These are phyloP conservation scores for Corythornis madagascariensis DNA, from an alignment of 2,113 vertebrate species.

Conservation along the genomic window DNA sequence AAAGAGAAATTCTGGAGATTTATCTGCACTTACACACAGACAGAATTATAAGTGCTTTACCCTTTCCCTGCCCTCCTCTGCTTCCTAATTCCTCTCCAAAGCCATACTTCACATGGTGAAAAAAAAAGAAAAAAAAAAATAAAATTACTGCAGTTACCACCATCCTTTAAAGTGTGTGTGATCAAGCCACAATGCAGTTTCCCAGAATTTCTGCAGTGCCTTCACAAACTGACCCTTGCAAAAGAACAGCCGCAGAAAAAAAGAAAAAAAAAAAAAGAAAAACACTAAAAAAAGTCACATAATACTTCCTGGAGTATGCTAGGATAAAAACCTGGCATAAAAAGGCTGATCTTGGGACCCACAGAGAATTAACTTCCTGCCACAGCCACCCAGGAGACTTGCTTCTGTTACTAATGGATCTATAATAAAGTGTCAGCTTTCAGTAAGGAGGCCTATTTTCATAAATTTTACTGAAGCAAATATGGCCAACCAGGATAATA, in stretches of 20 bases:
- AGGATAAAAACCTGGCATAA: background rate
- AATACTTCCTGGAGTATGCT: background rate
- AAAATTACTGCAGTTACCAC: background rate
- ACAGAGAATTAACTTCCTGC: background rate
- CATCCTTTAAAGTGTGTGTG: background rate
- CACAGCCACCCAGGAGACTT: background rate
- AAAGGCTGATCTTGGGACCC: background rate
- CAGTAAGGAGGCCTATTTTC: background rate
- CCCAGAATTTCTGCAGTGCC: slow-evolving; percentile 4
- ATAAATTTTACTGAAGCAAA: background rate
- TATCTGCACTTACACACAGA: background rate
- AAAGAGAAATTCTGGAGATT: background rate
- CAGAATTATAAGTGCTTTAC: background rate
- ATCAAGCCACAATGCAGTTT: background rate
- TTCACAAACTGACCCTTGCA: background rate
- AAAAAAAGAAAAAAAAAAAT: background rate
- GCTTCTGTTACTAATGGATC: background rate
- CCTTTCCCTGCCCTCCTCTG: background rate
- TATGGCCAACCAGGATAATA: background rate
- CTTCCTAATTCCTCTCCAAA: background rate
- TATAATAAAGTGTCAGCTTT: background rate
- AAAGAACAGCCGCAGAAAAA: background rate
- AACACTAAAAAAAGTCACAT: background rate
- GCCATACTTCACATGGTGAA: background rate
- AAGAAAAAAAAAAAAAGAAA: no score